phyloP scores from a whole-genome alignment of 2,113 vertebrate genomes.

The Phodopus roborovskii region DNA sequence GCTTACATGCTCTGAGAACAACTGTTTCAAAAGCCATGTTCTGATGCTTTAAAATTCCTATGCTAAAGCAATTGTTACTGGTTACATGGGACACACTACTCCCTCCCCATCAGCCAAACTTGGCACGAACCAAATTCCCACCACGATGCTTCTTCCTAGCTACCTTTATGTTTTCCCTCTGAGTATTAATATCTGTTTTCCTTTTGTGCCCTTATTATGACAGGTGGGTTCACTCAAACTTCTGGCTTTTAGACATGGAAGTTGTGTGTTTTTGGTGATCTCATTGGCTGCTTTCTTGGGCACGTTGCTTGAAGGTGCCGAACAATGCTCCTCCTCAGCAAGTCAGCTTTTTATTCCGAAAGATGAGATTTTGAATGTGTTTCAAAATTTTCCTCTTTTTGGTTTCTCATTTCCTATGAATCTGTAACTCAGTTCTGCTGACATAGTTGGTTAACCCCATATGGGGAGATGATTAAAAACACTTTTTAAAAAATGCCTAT shows the following conservation, averaged over 20 bases:
- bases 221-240: not conserved
- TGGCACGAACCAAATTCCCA: not conserved
- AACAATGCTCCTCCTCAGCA: not conserved
- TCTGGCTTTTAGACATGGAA: not conserved
- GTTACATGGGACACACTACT: not conserved
- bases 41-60: not conserved
- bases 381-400: constrained; percentile 65
- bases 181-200: not conserved
- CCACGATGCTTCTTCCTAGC: not conserved
- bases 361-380: constrained; percentile 62
- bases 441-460: constrained; percentile 66
- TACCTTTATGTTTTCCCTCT: not conserved
- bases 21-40: not conserved
- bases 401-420: constrained; percentile 68
- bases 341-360: constrained; percentile 36
- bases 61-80: fast-evolving
- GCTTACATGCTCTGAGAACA: not conserved
- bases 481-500: constrained; percentile 68
- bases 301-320: constrained; percentile 2
- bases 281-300: not conserved
- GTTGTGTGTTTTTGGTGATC: not conserved
- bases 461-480: constrained; percentile 67
- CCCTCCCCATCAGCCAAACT: not conserved
- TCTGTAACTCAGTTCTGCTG: constrained; percentile 75
- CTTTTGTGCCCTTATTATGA: constrained; percentile 40